Percentiles rank a stretch among this genome's conserved stretches.
phyloP scores from a whole-genome alignment of 1,140 invertebrate species.

The Danaus plexippus region DNA sequence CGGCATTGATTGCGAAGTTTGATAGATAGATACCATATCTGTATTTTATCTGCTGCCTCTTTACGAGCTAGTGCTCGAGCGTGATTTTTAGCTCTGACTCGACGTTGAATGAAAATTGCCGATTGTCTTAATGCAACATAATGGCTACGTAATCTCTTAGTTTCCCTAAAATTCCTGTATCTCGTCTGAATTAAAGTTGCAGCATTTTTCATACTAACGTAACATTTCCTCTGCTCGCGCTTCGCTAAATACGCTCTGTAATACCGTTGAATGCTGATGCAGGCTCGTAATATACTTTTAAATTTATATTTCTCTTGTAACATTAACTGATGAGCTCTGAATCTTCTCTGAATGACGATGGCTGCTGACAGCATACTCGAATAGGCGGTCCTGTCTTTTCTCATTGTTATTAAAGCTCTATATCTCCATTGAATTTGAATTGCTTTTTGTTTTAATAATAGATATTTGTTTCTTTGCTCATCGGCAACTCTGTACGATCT shows the following conservation, averaged over 20 bases:
- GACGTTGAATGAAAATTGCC: constrained; percentile 46
- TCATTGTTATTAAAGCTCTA: constrained; percentile 32
- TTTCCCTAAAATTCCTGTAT: constrained; percentile 41
- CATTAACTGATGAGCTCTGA: constrained; percentile 36
- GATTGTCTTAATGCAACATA: constrained; percentile 41
- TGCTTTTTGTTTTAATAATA: constrained; percentile 23
- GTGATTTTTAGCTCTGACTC: constrained; percentile 48
- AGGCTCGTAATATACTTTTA: constrained; percentile 27
- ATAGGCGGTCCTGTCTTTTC: constrained; percentile 29
- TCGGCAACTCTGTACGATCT: constrained; percentile 38
- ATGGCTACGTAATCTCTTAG: constrained; percentile 32
- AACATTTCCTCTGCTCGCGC: constrained; percentile 45
- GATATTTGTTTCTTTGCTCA: constrained; percentile 30
- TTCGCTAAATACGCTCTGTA: constrained; percentile 41
- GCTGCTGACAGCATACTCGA: constrained; percentile 20
- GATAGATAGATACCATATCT: constrained; percentile 59
- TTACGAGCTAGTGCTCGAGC: constrained; percentile 20
- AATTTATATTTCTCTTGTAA: constrained; percentile 27
- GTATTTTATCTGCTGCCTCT: constrained; percentile 55
- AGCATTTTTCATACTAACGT: constrained; percentile 34
- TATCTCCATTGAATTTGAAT: constrained; percentile 32
- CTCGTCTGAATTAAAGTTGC: constrained; percentile 40
- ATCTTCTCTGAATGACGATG: constrained; percentile 37
- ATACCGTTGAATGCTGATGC: constrained; percentile 45
- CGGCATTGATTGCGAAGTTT: constrained; percentile 40